Percentiles rank a stretch among this genome's conserved stretches.
These are phyloP conservation scores for Norana najaformis DNA, from an alignment of 2,888 invertebrate species.

Conservation along the genomic window DNA sequence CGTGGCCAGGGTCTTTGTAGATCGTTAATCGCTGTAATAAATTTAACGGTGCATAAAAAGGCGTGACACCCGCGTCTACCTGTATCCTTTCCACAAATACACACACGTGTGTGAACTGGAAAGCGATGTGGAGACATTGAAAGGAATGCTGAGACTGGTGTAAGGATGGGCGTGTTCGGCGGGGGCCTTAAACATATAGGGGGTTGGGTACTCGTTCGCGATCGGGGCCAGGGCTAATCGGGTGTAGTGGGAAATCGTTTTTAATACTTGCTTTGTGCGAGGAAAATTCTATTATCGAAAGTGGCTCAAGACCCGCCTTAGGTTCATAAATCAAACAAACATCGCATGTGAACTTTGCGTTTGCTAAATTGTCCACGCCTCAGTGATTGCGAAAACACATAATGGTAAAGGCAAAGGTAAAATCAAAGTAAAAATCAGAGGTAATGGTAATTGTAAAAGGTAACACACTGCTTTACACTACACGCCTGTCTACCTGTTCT, in stretches of 20 bases:
- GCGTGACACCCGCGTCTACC: neutral
- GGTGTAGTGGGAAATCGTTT: neutral
- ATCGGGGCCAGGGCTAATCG: neutral
- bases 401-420: neutral
- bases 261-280: neutral
- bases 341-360: neutral
- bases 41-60: conserved; percentile 13
- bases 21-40: neutral
- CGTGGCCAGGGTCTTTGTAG: neutral
- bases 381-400: neutral
- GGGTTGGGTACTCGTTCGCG: neutral
- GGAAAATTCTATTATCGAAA: neutral
- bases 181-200: neutral
- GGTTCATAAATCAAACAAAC: neutral
- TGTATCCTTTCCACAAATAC: neutral
- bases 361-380: neutral
- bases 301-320: neutral
- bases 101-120: neutral
- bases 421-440: neutral
- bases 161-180: neutral
- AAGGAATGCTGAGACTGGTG: neutral
- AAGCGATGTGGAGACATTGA: neutral
- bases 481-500: too few species aligned
- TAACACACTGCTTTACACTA: too few species aligned
- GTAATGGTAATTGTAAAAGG: neutral